A percentile compares a stretch with the other conserved stretches of the same genome.
Evolutionary conservation across 2,797 vertebrate genomes (phyloP).

Genomic region (Lutjanus campechanus): DNA sequence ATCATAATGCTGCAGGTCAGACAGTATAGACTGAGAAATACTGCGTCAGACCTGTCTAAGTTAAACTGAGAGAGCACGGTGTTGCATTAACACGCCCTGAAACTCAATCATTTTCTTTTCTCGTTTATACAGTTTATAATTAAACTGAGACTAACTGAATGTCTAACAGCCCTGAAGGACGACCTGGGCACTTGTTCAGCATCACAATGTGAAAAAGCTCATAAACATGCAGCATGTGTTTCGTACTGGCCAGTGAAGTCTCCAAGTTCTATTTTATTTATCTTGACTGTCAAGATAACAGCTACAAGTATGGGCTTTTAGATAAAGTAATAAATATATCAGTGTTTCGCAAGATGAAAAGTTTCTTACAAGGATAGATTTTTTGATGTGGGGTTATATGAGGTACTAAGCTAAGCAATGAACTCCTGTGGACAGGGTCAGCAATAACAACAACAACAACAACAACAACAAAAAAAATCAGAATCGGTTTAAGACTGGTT

Average conservation of each 20-base stretch:
- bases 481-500: no score
- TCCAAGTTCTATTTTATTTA: slow-evolving; percentile 26
- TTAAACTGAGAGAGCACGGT: slow-evolving; percentile 61
- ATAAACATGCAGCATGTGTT: slow-evolving; percentile 29
- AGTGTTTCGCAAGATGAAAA: not conserved
- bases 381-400: no score
- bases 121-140: slow-evolving; percentile 72
- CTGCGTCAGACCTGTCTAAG: slow-evolving; percentile 21
- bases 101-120: slow-evolving; percentile 79
- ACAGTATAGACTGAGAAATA: not conserved
- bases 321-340: slow-evolving; percentile 1
- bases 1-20: not conserved
- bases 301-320: not conserved
- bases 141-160: slow-evolving; percentile 74
- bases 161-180: slow-evolving; percentile 56
- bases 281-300: slow-evolving; percentile 14
- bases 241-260: slow-evolving; percentile 18
- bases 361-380: not conserved
- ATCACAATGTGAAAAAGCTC: slow-evolving; percentile 36
- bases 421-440: no score
- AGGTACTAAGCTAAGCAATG: no score
- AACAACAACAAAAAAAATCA: no score
- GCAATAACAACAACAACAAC: no score
- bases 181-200: slow-evolving; percentile 44
- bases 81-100: slow-evolving; percentile 72